Evolutionary conservation across 2,888 invertebrate species (phyloP), one percentile per base, ranked within the genome.

Genomic region (Iselma pallidipennis): DNA sequence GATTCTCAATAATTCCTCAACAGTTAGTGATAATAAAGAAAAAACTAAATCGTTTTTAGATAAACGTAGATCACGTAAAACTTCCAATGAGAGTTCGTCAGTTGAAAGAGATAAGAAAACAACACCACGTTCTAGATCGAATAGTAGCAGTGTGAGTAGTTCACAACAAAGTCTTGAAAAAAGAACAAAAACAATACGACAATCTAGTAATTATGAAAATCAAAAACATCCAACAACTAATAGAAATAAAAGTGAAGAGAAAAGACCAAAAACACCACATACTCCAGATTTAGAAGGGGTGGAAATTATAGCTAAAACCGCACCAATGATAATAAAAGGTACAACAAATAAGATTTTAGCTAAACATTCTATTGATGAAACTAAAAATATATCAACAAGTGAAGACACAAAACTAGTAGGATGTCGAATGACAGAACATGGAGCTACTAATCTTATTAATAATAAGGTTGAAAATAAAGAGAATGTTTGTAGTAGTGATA

Each of bases 61-160:
- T 37, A 59, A 59, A 33, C 59, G 63, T 21, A 63, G 42, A 55
- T 55, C 63, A 4, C n/a, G 63, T 12, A 63, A 59, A 28, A 29
- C 19, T 3, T 51, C 55, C 4, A 55, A 29, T 23, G 31, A 54
- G 19, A 49, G n/a, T 49, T 42, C 45, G 2, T 23, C 45, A 12
- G 9, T 4, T 23, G 45, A 45, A 2, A 1, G n/a, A 1, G 45
- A 45, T 23, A 23, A 12, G 6, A 45, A 23, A 23, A 21, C 1
- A 1, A 45, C 45, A 5, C 21, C 23, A 23, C 45, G 45, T 23
- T 45, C 45, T 23, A 45, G 45, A 45, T 45, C 45, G 21, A 45
- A 4, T 4, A 45, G 45, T 45, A 45, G 45, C 21, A 45, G 21
- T 21, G 21, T 21, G 5, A 45, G 21, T 45, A 45, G 45, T 45